A percentile compares a stretch with the other conserved stretches of the same genome.
Evolutionary conservation across 2,888 invertebrate genomes (phyloP).

Genomic region (Schizaphis graminum): DNA sequence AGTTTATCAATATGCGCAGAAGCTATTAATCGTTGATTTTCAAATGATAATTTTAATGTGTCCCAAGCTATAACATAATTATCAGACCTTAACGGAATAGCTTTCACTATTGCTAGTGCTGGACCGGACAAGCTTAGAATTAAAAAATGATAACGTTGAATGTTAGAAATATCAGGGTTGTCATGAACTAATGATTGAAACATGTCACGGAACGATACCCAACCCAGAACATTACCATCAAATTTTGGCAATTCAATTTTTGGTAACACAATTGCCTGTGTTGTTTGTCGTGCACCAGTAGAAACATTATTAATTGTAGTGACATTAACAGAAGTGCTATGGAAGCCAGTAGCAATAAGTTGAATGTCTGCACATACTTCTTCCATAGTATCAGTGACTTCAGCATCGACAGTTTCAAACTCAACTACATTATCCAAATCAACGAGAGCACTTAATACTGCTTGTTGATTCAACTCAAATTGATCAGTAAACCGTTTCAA

Average conservation of each 20-base stretch:
- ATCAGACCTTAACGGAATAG: not conserved
- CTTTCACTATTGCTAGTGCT: not conserved
- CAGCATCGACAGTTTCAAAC: not conserved
- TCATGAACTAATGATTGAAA: slow-evolving; percentile 3
- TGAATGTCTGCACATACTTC: not conserved
- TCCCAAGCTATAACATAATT: not conserved
- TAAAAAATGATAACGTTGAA: slow-evolving; percentile 5
- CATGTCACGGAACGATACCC: not conserved
- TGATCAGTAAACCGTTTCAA: not conserved
- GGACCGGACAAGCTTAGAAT: not conserved
- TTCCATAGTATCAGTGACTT: not conserved
- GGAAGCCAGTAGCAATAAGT: not conserved
- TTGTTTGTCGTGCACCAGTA: not conserved
- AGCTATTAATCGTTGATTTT: not conserved
- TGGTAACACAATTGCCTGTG: not conserved
- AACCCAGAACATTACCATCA: not conserved
- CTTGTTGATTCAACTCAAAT: not conserved
- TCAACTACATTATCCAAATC: not conserved
- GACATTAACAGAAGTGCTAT: not conserved
- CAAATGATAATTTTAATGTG: not conserved
- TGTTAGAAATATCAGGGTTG: not conserved
- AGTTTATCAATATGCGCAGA: not conserved
- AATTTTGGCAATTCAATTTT: slow-evolving; percentile 3
- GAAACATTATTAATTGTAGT: not conserved
- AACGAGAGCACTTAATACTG: not conserved